These are phyloP conservation scores for Sinelater perroti DNA, from an alignment of 2,888 invertebrate genomes.

Conservation along the genomic window DNA sequence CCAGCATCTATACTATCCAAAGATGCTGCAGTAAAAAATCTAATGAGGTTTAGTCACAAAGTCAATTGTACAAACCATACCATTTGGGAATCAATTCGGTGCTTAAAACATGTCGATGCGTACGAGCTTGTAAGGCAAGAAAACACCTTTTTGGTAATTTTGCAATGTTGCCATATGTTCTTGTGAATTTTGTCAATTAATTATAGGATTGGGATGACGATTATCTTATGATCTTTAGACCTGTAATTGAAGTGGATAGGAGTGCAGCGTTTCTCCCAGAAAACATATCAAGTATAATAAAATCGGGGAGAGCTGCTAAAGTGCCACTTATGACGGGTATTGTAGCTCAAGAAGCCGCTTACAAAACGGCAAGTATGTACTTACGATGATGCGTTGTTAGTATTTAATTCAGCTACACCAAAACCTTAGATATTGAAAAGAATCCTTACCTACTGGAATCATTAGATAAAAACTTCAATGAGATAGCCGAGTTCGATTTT, in stretches of 20 bases:
- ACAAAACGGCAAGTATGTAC: slow-evolving; percentile 66
- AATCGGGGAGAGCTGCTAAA: slow-evolving; percentile 61
- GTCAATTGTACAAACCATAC: neutral
- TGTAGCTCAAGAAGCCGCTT: slow-evolving; percentile 76
- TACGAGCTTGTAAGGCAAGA: neutral
- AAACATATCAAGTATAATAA: slow-evolving; percentile 66
- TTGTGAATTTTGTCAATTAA: too few relatives aligned
- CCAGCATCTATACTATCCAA: neutral
- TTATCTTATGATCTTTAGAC: slow-evolving; percentile 72
- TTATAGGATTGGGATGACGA: slow-evolving; percentile 76
- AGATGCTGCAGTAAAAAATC: neutral
- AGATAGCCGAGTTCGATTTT: too few relatives aligned
- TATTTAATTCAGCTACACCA: neutral
- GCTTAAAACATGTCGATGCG: slow-evolving; percentile 12
- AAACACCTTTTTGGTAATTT: neutral
- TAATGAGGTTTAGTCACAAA: neutral
- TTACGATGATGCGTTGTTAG: neutral
- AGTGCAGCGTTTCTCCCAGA: slow-evolving; percentile 74
- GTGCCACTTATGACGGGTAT: slow-evolving; percentile 80
- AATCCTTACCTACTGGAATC: too few relatives aligned
- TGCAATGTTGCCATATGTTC: too few relatives aligned
- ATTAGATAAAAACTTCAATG: too few relatives aligned
- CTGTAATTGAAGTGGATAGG: slow-evolving; percentile 59
- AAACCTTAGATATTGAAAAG: neutral
- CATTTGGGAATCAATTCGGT: slow-evolving; percentile 6